Conservation (phyloP, 2,797 vertebrate species). For the Labroides dimidiatus region DNA sequence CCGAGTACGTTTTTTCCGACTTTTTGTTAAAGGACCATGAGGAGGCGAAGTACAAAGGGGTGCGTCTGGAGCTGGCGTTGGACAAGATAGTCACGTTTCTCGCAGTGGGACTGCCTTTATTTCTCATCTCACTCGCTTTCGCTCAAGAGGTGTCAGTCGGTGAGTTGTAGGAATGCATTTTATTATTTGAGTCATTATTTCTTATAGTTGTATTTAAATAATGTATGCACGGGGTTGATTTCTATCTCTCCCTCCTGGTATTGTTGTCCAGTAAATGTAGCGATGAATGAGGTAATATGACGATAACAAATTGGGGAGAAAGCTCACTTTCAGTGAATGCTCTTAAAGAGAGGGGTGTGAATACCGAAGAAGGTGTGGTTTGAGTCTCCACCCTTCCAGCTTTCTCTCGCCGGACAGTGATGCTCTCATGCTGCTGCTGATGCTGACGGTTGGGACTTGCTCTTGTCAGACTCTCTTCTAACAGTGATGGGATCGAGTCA, state of each 20-base stretch:
- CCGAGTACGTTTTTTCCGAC: constrained; percentile 96
- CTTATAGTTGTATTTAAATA: background rate
- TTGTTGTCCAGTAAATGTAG: background rate
- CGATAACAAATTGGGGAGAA: background rate
- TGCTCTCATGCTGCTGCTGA: background rate
- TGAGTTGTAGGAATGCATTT: constrained; percentile 74
- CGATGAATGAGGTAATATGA: background rate
- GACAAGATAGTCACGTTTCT: constrained; percentile 94
- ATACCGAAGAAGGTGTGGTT: constrained; percentile 53
- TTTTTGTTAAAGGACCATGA: constrained; percentile 93
- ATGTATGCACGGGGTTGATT: background rate
- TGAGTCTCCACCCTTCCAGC: constrained; percentile 48
- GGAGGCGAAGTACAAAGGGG: constrained; percentile 90
- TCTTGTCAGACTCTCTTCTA: too few species aligned
- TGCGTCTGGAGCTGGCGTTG: constrained; percentile 92
- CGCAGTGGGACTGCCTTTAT: constrained; percentile 93
- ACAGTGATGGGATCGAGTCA: too few species aligned
- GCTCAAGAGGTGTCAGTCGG: constrained; percentile 96
- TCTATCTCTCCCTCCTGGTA: background rate
- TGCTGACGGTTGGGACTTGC: background rate
- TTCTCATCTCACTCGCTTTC: constrained; percentile 96
- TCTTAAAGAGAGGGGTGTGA: constrained; percentile 22
- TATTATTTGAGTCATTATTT: background rate
- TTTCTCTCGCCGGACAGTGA: constrained; percentile 23
- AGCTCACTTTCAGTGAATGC: background rate